Evolutionary conservation across 2,113 vertebrate species (phyloP), one percentile per base, ranked within the genome.

Genomic region (Lophotis ruficrista): DNA sequence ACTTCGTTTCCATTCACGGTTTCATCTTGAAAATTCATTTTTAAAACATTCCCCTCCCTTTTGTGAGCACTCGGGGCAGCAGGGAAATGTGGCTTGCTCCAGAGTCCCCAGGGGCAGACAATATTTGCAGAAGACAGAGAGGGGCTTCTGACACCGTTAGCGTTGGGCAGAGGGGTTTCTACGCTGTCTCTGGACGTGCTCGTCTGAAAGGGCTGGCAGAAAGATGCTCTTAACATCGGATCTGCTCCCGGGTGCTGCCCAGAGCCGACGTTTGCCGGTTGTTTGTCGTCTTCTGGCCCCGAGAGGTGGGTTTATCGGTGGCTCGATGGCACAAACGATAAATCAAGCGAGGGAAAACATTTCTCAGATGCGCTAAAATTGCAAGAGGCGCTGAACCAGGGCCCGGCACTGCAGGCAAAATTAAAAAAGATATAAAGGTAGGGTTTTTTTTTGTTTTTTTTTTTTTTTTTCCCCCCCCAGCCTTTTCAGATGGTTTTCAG

Each of bases 1-100:
- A 28, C 22, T 31, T 83, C 0, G 0, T 51, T 80, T 56, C 53
- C 48, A 33, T 47, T 65, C 25, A 19, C 2, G 2, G 20, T 38
- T 73, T 83, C 24, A 38, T 62, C 61, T 50, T 56, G 61, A 86
- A 85, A 68, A 79, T 69, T 33, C 4, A 31, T 85, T 56, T 68
- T 21, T 16, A 48, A 53, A 86, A n/a, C 23, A 28, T 14, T 83
- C 13, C 7, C 48, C 23, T 87, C 57, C 31, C 31, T 57, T 83
- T 31, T 5, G 4, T 76, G 57, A 73, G n/a, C 2, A 0, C 45
- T 70, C 23, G 37, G 27, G 35, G 27, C 78, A 70, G 54, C 23
- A 65, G 9, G 12, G 66, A 50, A 71, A 19, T 37, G 7, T 0
- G 8, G 10, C n/a, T 66, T 1, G 1, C 60, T 71, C 57, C 3